A percentile compares a stretch with the other conserved stretches of the same genome.
phyloP scores from a whole-genome alignment of 53 echinoderm and acorn worm genomes.

The Echinarachnius parma region DNA sequence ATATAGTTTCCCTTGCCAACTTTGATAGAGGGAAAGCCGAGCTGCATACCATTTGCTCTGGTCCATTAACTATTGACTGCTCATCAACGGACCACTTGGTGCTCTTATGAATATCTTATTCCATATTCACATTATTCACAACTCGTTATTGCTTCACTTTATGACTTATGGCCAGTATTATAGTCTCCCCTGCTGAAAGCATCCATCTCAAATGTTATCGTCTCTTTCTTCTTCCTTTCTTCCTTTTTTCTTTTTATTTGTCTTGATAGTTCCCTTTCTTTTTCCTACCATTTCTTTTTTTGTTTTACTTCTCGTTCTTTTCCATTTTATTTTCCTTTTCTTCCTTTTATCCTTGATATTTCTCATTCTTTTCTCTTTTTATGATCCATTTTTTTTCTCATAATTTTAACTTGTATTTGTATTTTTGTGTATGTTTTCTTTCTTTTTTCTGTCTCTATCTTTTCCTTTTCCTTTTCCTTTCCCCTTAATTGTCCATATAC shows the following conservation, averaged over 20 bases:
- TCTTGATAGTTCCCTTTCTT: background rate
- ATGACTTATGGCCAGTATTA: no score
- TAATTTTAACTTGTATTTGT: no score
- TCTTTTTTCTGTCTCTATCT: no score
- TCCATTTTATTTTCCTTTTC: background rate
- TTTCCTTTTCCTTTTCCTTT: no score
- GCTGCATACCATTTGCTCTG: constrained; percentile 5
- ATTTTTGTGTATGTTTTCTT: no score
- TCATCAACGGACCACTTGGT: constrained; percentile 1
- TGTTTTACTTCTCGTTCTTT: background rate
- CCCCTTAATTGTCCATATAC: no score
- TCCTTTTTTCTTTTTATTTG: background rate
- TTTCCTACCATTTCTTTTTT: no score
- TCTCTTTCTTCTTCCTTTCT: background rate
- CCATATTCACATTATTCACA: no score
- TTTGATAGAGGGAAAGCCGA: background rate
- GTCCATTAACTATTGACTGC: constrained; percentile 32
- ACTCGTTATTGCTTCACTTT: no score
- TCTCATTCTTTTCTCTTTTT: background rate
- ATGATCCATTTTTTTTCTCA: background rate
- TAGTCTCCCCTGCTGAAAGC: background rate
- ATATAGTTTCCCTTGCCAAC: background rate
- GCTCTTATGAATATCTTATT: background rate
- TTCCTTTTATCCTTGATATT: background rate
- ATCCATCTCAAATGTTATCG: background rate